Base-by-base conservation (phyloP, 2,113 vertebrate species). In the Dissostichus mawsoni region DNA sequence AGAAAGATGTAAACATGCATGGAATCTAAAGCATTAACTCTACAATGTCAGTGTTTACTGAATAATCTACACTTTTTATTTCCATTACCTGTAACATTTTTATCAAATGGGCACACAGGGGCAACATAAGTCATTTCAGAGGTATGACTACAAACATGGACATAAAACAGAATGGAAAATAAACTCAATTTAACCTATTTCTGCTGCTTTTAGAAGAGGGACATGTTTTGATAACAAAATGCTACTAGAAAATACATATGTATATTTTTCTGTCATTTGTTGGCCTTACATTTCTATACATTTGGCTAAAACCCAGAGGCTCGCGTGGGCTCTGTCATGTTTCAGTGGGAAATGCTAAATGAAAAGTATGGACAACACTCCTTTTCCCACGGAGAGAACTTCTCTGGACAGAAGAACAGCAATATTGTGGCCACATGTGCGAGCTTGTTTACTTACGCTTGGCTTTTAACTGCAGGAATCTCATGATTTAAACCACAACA, bases 351-450 rank as follows among this genome's bases (percentile, higher is more conserved):
- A 84, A 61, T 13, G 11, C 66, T 62, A 47, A 83, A 83, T 69
- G 74, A 58, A 80, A 80, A 77, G 48, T 25, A 83, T 72, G 81
- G 74, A 85, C 59, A 81, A 77, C 69, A 70, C 61, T 66, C 64
- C 33, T 23, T 76, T 87, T 70, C 69, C 88, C 89, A 88, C 68
- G 87, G 56, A 81, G 44, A 74, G 64, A 85, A 65, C 71, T 50
- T 87, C 69, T 79, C 80, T 81, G 83, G 79, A 81, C 81, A 84
- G 58, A 90, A 50, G 50, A 83, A 78, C 75, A 47, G 82, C 84
- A 93, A 90, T 93, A 78, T 91, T 93, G 92, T 64, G 69, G 84
- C 90, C 92, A 94, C 90, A 92, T 93, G 92, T 92, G 90, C 88
- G 74, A 90, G 90, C 81, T 84, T 93, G 91, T 94, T 93, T 90